A percentile compares a stretch with the other conserved stretches of the same genome.
These are phyloP conservation scores for Clarias batrachus DNA, from an alignment of 2,113 vertebrate species.

Conservation along the genomic window DNA sequence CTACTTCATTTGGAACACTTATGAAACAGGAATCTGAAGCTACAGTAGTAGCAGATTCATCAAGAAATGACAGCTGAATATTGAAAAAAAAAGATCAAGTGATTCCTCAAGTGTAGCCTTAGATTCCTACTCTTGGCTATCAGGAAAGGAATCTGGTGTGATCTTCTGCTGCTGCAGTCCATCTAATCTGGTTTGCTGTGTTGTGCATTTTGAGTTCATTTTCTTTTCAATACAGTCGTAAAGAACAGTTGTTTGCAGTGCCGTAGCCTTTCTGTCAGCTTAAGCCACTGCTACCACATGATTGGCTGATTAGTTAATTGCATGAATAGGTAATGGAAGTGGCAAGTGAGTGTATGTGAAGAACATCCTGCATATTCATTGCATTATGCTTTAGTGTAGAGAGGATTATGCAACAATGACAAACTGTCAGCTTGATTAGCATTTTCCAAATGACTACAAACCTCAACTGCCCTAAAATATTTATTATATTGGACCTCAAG, in stretches of 20 bases:
- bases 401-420: not conserved
- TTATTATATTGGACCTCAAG: not conserved
- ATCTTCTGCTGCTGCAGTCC: not conserved
- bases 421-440: not conserved
- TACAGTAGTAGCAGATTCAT: not conserved
- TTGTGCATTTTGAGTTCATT: not conserved
- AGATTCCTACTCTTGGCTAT: not conserved
- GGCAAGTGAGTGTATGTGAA: not conserved
- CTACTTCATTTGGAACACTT: not conserved
- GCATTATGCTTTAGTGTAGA: not conserved
- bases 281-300: not conserved
- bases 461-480: not conserved
- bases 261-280: not conserved
- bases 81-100: not conserved
- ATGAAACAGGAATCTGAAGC: not conserved
- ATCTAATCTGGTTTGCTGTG: not conserved
- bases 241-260: not conserved
- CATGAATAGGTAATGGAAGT: not conserved
- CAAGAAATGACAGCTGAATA: not conserved
- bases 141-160: not conserved
- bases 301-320: not conserved
- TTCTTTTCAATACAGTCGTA: not conserved
- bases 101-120: not conserved
- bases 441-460: conserved; percentile 1
- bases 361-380: not conserved